Percentiles rank a stretch among this genome's conserved stretches.
phyloP scores from a whole-genome alignment of 2,797 vertebrate genomes.

The Rhinichthys osculus region DNA sequence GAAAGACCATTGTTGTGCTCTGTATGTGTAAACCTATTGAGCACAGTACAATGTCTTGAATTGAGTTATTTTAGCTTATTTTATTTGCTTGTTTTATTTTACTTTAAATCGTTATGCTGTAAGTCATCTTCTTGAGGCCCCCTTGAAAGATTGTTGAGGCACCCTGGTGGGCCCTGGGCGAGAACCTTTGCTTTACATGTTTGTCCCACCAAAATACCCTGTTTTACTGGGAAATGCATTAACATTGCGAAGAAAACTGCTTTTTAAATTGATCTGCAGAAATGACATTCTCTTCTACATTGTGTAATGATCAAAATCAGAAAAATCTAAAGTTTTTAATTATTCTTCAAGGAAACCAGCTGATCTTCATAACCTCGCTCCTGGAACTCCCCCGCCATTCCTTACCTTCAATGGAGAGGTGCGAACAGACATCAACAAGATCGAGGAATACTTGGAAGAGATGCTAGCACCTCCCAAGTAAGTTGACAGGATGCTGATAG shows the following conservation, averaged over 20 bases:
- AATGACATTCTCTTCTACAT: background rate
- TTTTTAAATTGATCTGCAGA: background rate
- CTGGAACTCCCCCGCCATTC: slow-evolving; percentile 95
- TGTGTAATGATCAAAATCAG: background rate
- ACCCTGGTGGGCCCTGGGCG: background rate
- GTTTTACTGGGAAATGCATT: background rate
- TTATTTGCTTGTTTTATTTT: background rate
- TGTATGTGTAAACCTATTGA: background rate
- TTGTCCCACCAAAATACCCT: too few relatives aligned
- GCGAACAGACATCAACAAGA: slow-evolving; percentile 95
- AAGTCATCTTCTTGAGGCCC: background rate
- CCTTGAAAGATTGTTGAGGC: background rate
- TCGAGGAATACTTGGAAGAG: slow-evolving; percentile 96
- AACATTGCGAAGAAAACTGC: background rate
- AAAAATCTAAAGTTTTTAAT: background rate
- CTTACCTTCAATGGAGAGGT: slow-evolving; percentile 96
- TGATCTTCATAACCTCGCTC: slow-evolving; percentile 95
- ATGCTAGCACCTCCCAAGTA: slow-evolving; percentile 91
- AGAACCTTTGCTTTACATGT: background rate
- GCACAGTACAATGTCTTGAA: background rate
- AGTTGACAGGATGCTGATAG: slow-evolving; percentile 6
- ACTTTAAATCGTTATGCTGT: background rate
- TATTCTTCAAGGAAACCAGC: slow-evolving; percentile 86
- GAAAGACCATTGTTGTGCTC: background rate
- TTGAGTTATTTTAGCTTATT: background rate